Percentiles rank a stretch among this genome's conserved stretches.
These are phyloP conservation scores for Ceratoteleas bidentatus DNA, from an alignment of 1,140 invertebrate species.

Conservation along the genomic window DNA sequence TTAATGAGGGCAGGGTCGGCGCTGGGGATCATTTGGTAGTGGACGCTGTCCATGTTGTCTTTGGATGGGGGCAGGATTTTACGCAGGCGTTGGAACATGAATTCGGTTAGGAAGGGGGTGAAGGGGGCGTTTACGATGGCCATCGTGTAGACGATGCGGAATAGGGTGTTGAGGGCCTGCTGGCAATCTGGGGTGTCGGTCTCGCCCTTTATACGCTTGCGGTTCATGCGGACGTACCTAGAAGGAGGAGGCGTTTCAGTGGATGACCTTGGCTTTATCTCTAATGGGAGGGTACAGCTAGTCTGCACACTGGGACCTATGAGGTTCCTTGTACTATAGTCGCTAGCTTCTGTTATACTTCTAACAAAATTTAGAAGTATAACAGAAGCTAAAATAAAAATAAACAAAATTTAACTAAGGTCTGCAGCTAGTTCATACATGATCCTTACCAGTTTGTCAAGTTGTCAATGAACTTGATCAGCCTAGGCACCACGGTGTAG, in stretches of 20 bases:
- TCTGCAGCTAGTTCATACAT: no score
- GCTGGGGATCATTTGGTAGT: slow-evolving; percentile 94
- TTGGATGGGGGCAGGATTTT: slow-evolving; percentile 78
- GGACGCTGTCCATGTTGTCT: slow-evolving; percentile 87
- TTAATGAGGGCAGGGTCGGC: slow-evolving; percentile 89
- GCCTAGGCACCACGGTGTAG: slow-evolving; percentile 96
- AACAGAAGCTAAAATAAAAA: no score
- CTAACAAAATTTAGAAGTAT: no score
- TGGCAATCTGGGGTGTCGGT: slow-evolving; percentile 89
- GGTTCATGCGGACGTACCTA: slow-evolving; percentile 96
- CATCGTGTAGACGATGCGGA: slow-evolving; percentile 94
- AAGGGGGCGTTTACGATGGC: slow-evolving; percentile 97
- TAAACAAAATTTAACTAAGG: no score
- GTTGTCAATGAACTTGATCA: slow-evolving; percentile 98
- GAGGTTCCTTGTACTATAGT: not conserved
- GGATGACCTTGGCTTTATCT: no score
- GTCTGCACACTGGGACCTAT: not conserved
- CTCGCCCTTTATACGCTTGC: slow-evolving; percentile 95
- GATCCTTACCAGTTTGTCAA: slow-evolving; percentile 93
- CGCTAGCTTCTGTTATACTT: no score
- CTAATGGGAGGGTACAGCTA: no score
- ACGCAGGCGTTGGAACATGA: slow-evolving; percentile 95
- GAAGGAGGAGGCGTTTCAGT: slow-evolving; percentile 7
- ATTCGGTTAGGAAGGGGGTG: slow-evolving; percentile 97
- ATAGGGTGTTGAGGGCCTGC: slow-evolving; percentile 93